Evolutionary conservation across 2,113 vertebrate species (phyloP), one percentile per base, ranked within the genome.

Genomic region (Nanorana parkeri): DNA sequence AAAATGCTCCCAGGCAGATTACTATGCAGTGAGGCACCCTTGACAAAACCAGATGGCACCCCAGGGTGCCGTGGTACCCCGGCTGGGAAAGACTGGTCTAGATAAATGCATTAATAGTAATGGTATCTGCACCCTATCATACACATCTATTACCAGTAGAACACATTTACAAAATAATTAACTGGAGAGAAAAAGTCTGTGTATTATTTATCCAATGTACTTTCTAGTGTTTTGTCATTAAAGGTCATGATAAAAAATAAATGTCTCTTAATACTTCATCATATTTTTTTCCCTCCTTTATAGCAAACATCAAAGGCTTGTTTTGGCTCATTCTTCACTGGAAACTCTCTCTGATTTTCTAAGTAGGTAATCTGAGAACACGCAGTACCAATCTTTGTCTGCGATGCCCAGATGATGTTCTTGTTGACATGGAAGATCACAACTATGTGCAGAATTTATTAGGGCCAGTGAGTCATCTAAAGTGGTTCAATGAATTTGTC

Each of bases 371-470:
- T 68, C 21, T 68, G 6, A 32, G 63, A 56, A 78, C 65, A 78
- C 17, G 47, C 47, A 55, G 65, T 68, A 5, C 65, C 32, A 28
- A 17, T 36, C 58, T 51, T 51, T 17, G 13, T 68, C 65, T 26
- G 20, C 23, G 64, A 63, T 76, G n/a, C 29, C 73, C 56, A 61
- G 21, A 36, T 74, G 58, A 64, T 77, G 36, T 51, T 19, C 65
- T 78, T 78, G 77, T 78, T 78, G 64, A 78, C 65, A 68, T 78
- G 52, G 47, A 68, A 68, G 51, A 56, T 78, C 77, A 78, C 77
- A 78, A 47, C 41, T 47, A 78, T 67, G 61, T 11, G 64, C 47
- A 19, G 21, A n/a, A 68, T 56, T 58, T 68, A 68, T 78, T 68
- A 56, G 77, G 68, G 26, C 17, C 64, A 68, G 17, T 78, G 77